Conservation (phyloP, 2,113 vertebrate species). For the Amphiprion ocellaris region DNA sequence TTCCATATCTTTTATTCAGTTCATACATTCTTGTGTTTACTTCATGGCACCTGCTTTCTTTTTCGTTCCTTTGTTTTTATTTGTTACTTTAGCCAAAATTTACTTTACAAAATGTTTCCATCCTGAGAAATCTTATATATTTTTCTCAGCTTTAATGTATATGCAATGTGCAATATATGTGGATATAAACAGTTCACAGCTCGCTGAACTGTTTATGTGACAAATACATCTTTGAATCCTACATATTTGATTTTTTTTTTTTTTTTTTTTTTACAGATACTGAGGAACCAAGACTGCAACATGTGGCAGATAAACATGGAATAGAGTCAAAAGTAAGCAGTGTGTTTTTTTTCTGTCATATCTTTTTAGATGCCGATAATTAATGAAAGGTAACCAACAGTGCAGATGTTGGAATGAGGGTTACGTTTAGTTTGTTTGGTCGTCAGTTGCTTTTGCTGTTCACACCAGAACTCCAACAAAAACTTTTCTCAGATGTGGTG, state of each 20-base stretch:
- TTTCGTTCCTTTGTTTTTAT: not conserved
- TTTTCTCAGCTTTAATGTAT: not conserved
- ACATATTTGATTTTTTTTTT: constrained; percentile 17
- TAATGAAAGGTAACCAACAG: constrained; percentile 3
- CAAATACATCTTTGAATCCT: not conserved
- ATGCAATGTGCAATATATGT: not conserved
- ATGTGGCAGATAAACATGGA: not conserved
- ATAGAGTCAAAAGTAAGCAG: constrained; percentile 9
- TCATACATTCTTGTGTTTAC: not conserved
- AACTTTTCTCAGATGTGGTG: constrained; percentile 30
- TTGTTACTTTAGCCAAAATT: not conserved
- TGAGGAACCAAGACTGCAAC: not conserved
- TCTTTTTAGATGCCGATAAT: not conserved
- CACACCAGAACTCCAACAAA: constrained; percentile 25
- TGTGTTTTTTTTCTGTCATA: not conserved
- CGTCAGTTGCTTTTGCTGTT: constrained; percentile 39
- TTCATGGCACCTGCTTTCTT: not conserved
- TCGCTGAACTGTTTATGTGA: not conserved
- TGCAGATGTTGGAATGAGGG: constrained; percentile 11
- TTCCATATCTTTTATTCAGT: not conserved
- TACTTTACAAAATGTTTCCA: not conserved
- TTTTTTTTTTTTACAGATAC: constrained; percentile 26
- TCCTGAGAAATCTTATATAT: not conserved
- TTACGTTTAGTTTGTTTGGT: constrained; percentile 9
- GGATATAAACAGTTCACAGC: not conserved